These are phyloP conservation scores for Nephrotoma appendiculata DNA, from an alignment of 2,888 invertebrate species.

Conservation along the genomic window DNA sequence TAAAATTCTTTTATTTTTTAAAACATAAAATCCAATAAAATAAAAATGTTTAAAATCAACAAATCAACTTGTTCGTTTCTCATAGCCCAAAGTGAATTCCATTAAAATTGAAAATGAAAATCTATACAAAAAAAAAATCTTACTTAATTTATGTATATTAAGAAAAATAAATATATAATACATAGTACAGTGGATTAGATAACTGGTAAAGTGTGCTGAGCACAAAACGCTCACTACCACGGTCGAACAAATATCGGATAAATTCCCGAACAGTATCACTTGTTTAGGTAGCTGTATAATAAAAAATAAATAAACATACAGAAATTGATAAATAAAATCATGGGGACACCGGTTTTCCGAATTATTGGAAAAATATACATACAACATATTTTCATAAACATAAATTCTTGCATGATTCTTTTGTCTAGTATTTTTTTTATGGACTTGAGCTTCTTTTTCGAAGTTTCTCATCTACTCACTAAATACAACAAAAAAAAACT, in stretches of 20 bases:
- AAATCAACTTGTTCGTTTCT: constrained; percentile 2
- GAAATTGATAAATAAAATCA: not conserved
- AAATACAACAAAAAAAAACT: not conserved
- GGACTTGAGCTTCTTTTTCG: constrained; percentile 2
- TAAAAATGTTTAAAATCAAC: not conserved
- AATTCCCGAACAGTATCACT: not conserved
- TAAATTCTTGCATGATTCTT: constrained; percentile 2
- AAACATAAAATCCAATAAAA: not conserved
- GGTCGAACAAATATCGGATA: not conserved
- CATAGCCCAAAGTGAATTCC: constrained; percentile 3
- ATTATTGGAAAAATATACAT: not conserved
- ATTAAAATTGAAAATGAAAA: not conserved
- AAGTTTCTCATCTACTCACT: not conserved
- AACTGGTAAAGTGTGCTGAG: not conserved
- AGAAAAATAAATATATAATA: not conserved
- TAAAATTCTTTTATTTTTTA: not conserved
- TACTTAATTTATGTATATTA: constrained; percentile 1
- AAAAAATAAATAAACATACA: not conserved
- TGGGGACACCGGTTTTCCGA: constrained; percentile 3
- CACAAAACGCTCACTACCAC: not conserved
- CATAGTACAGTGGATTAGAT: not conserved
- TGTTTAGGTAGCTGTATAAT: not conserved
- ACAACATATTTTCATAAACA: not conserved
- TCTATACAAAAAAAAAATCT: not conserved
- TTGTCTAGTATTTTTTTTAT: not conserved